Conservation (phyloP, 2,888 invertebrate genomes). For the Keiferia lycopersicella region DNA sequence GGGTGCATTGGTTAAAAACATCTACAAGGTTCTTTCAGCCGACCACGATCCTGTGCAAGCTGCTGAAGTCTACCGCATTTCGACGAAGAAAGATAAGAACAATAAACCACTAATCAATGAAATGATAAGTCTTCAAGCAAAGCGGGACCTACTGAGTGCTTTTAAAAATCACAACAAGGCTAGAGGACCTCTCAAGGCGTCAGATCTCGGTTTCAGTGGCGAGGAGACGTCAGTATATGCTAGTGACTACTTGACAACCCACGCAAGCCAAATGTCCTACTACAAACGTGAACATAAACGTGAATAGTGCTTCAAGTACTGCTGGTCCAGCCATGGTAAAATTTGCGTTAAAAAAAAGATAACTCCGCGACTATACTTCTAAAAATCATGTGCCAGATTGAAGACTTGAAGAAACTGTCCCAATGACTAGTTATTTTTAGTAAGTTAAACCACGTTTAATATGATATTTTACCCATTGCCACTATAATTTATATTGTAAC, state of each 20-base stretch:
- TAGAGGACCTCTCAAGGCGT: not conserved
- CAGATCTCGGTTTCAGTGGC: not conserved
- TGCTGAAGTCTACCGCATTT: not conserved
- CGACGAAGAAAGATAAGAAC: not conserved
- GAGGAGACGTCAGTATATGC: not conserved
- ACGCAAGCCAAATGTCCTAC: not conserved
- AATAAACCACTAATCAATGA: not conserved
- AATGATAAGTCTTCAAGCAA: not conserved
- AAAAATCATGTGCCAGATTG: not conserved
- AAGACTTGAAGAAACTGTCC: not conserved
- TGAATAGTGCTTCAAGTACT: not conserved
- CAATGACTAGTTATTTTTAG: not conserved
- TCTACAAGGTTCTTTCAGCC: not conserved
- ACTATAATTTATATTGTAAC: too few species aligned
- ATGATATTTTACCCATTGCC: too few species aligned
- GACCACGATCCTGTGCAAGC: not conserved
- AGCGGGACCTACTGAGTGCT: not conserved
- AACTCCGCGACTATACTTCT: not conserved
- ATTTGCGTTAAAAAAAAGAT: not conserved
- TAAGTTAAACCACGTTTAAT: not conserved
- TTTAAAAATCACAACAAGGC: constrained; percentile 17
- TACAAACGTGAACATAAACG: not conserved
- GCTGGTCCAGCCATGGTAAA: constrained; percentile 9
- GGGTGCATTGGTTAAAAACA: not conserved
- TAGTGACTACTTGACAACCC: not conserved